Conservation (phyloP, 2,888 invertebrate species). For the Podotricha telesiphe region DNA sequence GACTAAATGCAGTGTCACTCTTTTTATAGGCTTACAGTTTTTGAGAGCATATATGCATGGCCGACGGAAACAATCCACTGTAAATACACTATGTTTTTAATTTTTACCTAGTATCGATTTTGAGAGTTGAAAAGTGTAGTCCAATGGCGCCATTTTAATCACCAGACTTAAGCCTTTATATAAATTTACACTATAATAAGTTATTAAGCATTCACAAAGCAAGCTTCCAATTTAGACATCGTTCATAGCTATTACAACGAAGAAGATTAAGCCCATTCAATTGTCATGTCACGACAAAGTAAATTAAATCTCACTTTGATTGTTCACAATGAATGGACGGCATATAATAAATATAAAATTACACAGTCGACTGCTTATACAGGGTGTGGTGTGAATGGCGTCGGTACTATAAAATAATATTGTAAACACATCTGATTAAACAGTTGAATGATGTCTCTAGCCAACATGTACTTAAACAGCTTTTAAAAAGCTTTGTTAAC, state of each 20-base stretch:
- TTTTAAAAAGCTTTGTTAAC: no score
- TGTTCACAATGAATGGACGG: conserved; percentile 34
- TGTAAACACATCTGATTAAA: conserved; percentile 66
- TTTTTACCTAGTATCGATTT: no score
- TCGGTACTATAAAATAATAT: conserved; percentile 57
- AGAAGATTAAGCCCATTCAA: neutral
- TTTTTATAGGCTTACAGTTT: no score
- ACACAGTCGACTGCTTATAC: conserved; percentile 41
- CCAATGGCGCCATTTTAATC: no score
- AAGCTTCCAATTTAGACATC: conserved; percentile 1
- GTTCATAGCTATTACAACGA: neutral
- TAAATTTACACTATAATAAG: neutral
- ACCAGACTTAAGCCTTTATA: no score
- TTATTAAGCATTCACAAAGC: conserved; percentile 12
- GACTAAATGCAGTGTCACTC: no score
- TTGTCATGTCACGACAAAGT: conserved; percentile 20
- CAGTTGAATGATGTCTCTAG: conserved; percentile 53
- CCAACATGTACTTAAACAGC: neutral
- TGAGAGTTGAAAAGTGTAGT: no score
- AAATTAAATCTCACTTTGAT: conserved; percentile 19
- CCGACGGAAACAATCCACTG: no score
- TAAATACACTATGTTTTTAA: no score
- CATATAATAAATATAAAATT: conserved; percentile 42
- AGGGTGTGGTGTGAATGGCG: conserved; percentile 50
- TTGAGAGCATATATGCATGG: no score